phyloP scores from a whole-genome alignment of 2,888 invertebrate genomes.

The Patella pellucida region DNA sequence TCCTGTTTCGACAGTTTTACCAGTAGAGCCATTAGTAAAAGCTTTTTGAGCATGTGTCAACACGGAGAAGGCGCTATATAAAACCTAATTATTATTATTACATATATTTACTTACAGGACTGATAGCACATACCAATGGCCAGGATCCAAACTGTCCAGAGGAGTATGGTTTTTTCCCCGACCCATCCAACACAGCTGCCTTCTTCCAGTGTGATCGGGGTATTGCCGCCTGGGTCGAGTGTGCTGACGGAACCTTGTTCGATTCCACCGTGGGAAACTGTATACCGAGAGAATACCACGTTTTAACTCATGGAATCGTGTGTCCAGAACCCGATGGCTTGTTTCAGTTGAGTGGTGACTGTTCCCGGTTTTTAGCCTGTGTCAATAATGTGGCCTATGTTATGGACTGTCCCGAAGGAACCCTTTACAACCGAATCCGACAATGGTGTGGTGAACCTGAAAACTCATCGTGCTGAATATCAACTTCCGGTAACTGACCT shows the following conservation, averaged over 20 bases:
- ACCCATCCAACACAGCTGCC: not conserved
- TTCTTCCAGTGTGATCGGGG: not conserved
- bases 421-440: not conserved
- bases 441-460: not conserved
- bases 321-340: not conserved
- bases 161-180: not conserved
- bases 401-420: not conserved
- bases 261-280: not conserved
- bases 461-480: not conserved
- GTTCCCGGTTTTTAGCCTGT: not conserved
- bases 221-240: not conserved
- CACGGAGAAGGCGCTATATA: too few species aligned
- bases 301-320: not conserved
- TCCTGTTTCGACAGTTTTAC: too few species aligned
- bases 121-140: not conserved
- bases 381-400: not conserved
- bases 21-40: too few species aligned
- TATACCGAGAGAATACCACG: not conserved
- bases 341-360: not conserved
- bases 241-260: not conserved
- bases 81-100: too few species aligned
- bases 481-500: not conserved
- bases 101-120: not conserved
- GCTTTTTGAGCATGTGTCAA: too few species aligned
- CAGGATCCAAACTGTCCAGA: slow-evolving; percentile 1